Evolutionary conservation across 2,113 vertebrate species (phyloP).

Genomic region (crab-eating macaque (Macaca fascicularis)): T2T-MFA8v1.1 NC_088389.1:11575501-11576000

Average conservation of each 20-base stretch:
- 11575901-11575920: not conserved
- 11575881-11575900: not conserved
- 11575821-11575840: not conserved
- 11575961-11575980: not conserved
- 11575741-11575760: not conserved
- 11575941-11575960: not conserved
- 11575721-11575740: not conserved
- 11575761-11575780: not conserved
- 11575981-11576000: fast-evolving
- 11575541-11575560: fast-evolving
- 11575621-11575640: not conserved
- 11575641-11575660: not conserved
- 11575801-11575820: not conserved
- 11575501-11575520: not conserved
- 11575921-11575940: not conserved
- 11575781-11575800: not conserved
- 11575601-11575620: not conserved
- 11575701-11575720: not conserved
- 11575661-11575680: not conserved
- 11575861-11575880: fast-evolving
- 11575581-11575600: not conserved
- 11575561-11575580: not conserved
- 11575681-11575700: not conserved
- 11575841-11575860: fast-evolving
- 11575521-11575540: fast-evolving